Evolutionary conservation across 2,888 invertebrate species (phyloP), one percentile per base, ranked within the genome.

Genomic region (Nomada hirtipes): DNA sequence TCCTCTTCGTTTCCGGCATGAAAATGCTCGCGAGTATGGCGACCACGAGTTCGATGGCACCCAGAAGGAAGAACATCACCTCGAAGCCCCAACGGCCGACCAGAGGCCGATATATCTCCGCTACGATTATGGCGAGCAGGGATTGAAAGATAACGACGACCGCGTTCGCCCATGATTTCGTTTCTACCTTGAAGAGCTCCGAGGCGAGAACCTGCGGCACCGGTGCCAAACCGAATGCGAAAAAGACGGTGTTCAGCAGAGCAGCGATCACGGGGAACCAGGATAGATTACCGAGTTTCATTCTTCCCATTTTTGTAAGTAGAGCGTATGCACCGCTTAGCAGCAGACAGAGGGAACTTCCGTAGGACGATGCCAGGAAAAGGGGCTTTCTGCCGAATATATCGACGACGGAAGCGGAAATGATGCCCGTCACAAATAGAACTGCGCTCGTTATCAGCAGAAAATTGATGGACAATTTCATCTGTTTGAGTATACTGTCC

Each of bases 1-100:
- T 83, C 1, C 23, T 68, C n/a, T 81, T 82, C 2, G 89, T 89
- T 70, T 89, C 89, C 10, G 88, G 89, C 57, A 90, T 42, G 3
- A 13, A 10, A 0, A 86, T 20, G 7, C 63, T 74, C 15, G 69
- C 61, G 2, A 63, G 9, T n/a, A 79, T n/a, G 0, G 72, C 50
- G 9, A 76, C 7, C 2, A 55, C 0, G 7, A 81, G 9, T 2
- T 83, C 82, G 18, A 57, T 4, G 0, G 9, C 0, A 13, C 70
- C 86, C 26, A 88, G 85, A 0, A 0, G 2, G 20, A 83, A 85
- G 59, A 89, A 89, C 7, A 84, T 26, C 9, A 42, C 65, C 10
- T 84, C 42, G 13, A 53, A 10, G 9, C 87, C 88, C 11, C 44
- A 61, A 0, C 26, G 42, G 4, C 75, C 63, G 9, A 18, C 0